Percentiles rank a stretch among this genome's conserved stretches.
These are phyloP conservation scores for Enteromius treurensis DNA, from an alignment of 2,797 vertebrate genomes.

Conservation along the genomic window DNA sequence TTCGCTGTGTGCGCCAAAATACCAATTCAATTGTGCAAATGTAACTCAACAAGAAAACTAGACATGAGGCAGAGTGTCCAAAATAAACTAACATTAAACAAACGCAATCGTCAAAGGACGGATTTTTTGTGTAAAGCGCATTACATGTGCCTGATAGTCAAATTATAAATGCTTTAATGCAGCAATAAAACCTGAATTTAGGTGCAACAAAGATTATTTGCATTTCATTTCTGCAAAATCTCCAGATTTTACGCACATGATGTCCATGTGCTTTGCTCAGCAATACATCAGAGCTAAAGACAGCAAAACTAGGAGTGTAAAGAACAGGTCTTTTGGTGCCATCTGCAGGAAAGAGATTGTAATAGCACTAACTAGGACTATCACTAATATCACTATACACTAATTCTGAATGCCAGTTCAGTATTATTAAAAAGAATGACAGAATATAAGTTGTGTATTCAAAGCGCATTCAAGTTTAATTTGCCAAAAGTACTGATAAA, in stretches of 20 bases:
- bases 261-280: neutral
- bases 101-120: neutral
- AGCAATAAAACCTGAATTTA: neutral
- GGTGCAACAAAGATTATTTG: conserved; percentile 3
- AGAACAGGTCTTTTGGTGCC: conserved; percentile 6
- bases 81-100: neutral
- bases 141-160: neutral
- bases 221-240: neutral
- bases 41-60: neutral
- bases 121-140: neutral
- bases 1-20: neutral
- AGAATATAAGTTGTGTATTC: conserved; percentile 9
- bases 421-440: neutral
- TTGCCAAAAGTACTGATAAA: conserved; percentile 8
- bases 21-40: neutral
- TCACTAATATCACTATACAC: neutral
- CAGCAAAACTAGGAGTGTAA: neutral
- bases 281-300: neutral
- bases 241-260: neutral
- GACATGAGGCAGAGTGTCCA: neutral
- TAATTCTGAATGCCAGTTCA: neutral
- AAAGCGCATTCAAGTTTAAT: conserved; percentile 47
- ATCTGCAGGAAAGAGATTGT: conserved; percentile 43
- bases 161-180: neutral
- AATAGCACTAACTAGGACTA: neutral